Conservation (phyloP, 2,797 vertebrate genomes). For the Astyanax mexicanus region DNA sequence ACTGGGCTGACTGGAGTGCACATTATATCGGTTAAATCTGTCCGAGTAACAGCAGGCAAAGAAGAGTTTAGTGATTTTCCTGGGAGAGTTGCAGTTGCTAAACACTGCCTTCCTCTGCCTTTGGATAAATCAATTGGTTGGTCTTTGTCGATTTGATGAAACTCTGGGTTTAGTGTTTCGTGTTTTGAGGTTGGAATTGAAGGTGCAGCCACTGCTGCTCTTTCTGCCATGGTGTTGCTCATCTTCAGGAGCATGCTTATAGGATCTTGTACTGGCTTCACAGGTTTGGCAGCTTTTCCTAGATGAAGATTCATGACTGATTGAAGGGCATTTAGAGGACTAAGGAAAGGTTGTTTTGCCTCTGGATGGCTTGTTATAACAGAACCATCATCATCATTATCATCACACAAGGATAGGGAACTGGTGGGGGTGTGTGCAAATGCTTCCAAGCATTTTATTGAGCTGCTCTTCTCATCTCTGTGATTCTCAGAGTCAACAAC, state of each 20-base stretch:
- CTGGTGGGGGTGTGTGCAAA: conserved; percentile 76
- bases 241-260: conserved; percentile 98
- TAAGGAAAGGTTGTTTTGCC: conserved; percentile 95
- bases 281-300: conserved; percentile 97
- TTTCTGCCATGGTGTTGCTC: conserved; percentile 97
- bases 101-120: conserved; percentile 90
- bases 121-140: conserved; percentile 99
- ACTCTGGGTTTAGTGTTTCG: conserved; percentile 81
- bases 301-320: conserved; percentile 99
- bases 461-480: neutral
- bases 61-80: conserved; percentile 48
- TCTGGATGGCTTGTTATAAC: conserved; percentile 93
- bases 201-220: conserved; percentile 91
- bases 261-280: conserved; percentile 92
- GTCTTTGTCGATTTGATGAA: conserved; percentile 91
- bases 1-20: conserved; percentile 82
- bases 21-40: conserved; percentile 37
- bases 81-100: conserved; percentile 84
- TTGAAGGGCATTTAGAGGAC: conserved; percentile 97
- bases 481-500: conserved; percentile 69
- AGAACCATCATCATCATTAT: conserved; percentile 87
- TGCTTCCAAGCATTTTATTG: conserved; percentile 63
- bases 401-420: conserved; percentile 81
- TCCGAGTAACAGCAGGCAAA: conserved; percentile 29
- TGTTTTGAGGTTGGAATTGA: conserved; percentile 88